A percentile compares a stretch with the other conserved stretches of the same genome.
These are phyloP conservation scores for Plectropomus leopardus DNA, from an alignment of 2,113 vertebrate species.

Conservation along the genomic window DNA sequence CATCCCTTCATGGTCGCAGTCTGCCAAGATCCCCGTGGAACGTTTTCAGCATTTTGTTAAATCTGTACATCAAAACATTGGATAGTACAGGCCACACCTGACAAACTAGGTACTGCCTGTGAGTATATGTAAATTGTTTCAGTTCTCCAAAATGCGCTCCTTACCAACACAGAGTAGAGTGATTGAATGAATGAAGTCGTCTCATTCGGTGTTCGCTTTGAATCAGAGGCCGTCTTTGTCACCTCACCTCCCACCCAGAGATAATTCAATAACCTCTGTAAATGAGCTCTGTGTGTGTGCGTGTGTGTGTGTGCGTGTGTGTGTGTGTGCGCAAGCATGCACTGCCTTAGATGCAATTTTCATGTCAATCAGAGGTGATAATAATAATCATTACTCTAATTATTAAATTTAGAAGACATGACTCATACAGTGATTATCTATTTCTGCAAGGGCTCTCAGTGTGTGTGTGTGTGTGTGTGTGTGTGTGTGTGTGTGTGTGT, in stretches of 20 bases:
- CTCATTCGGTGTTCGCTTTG: constrained; percentile 59
- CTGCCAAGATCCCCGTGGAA: background rate
- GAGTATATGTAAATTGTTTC: background rate
- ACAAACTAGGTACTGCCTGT: background rate
- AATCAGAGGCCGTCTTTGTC: constrained; percentile 68
- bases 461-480: constrained; percentile 22
- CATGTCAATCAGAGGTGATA: constrained; percentile 74
- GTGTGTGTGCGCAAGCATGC: constrained; percentile 17
- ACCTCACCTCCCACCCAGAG: constrained; percentile 70
- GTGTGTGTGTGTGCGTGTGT: background rate
- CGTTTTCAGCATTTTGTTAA: background rate
- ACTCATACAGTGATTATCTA: constrained; percentile 64
- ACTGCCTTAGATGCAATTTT: constrained; percentile 52
- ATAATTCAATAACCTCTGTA: constrained; percentile 80
- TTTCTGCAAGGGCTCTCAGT: constrained; percentile 39
- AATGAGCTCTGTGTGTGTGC: constrained; percentile 52
- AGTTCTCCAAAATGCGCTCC: constrained; percentile 7
- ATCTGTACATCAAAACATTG: background rate
- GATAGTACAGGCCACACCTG: background rate
- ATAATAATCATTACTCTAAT: constrained; percentile 72
- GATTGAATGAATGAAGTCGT: constrained; percentile 49
- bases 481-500: constrained; percentile 16
- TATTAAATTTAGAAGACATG: constrained; percentile 70
- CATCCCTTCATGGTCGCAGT: background rate
- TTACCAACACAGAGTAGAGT: constrained; percentile 19